Conservation (phyloP, 2,797 vertebrate genomes). For the Sandelia bainsii region DNA sequence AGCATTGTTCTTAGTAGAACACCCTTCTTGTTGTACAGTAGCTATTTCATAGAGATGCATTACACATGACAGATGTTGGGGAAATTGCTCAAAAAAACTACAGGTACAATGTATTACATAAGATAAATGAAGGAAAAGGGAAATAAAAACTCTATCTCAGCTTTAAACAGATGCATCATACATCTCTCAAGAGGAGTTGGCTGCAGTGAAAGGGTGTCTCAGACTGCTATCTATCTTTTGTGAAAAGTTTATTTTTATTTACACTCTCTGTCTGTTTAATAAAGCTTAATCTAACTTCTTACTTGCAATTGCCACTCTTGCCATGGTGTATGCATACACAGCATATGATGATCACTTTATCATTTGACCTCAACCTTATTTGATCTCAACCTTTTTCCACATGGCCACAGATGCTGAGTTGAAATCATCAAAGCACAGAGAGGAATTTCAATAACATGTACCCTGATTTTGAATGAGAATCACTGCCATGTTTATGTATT, state of each 20-base stretch:
- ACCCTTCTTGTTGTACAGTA: conserved; percentile 50
- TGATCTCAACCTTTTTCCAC: background rate
- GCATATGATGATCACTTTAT: conserved; percentile 2
- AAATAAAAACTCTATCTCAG: conserved; percentile 59
- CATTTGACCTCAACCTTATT: conserved; percentile 17
- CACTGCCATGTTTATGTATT: conserved; percentile 24
- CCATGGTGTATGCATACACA: background rate
- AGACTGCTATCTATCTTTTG: conserved; percentile 76
- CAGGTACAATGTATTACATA: conserved; percentile 66
- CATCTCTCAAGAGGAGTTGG: conserved; percentile 68
- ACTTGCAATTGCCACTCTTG: conserved; percentile 34
- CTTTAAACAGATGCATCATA: conserved; percentile 71
- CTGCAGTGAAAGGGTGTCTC: conserved; percentile 64
- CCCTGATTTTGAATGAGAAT: conserved; percentile 2
- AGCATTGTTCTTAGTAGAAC: conserved; percentile 24
- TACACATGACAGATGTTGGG: conserved; percentile 51
- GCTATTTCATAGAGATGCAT: conserved; percentile 62
- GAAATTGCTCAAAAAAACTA: conserved; percentile 63
- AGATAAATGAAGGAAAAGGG: conserved; percentile 62
- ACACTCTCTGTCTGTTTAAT: conserved; percentile 66
- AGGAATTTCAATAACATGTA: conserved; percentile 9
- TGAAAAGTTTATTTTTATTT: conserved; percentile 84
- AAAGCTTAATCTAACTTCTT: conserved; percentile 60
- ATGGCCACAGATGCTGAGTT: background rate
- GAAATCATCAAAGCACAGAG: conserved; percentile 7